Conservation (phyloP, 2,888 invertebrate species). For the Eustalomyia histrio region DNA sequence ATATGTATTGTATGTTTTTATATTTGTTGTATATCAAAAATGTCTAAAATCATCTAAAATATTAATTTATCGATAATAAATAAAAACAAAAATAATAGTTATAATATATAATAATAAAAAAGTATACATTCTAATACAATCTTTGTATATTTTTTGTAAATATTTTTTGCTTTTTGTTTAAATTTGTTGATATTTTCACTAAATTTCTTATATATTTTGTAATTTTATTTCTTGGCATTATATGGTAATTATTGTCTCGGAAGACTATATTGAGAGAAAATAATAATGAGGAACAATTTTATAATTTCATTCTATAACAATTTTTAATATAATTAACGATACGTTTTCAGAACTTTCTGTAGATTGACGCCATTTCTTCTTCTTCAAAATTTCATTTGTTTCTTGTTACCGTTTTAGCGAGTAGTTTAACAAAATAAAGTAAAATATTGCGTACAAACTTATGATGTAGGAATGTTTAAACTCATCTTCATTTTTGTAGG, state of each 20-base stretch:
- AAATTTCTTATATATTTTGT: slow-evolving; percentile 21
- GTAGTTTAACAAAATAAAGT: slow-evolving; percentile 9
- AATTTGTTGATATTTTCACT: slow-evolving; percentile 35
- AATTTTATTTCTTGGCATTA: slow-evolving; percentile 65
- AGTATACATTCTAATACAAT: slow-evolving; percentile 33
- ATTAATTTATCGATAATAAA: slow-evolving; percentile 19
- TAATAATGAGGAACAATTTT: slow-evolving; percentile 29
- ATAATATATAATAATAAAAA: background rate
- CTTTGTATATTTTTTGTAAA: slow-evolving; percentile 23
- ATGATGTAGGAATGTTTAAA: slow-evolving; percentile 51
- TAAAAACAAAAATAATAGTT: background rate
- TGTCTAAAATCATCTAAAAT: slow-evolving; percentile 35
- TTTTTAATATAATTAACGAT: background rate
- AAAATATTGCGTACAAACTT: slow-evolving; percentile 41
- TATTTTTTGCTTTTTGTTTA: slow-evolving; percentile 13
- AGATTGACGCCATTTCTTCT: slow-evolving; percentile 35
- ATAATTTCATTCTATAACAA: slow-evolving; percentile 22
- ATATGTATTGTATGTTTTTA: background rate
- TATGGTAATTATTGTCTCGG: slow-evolving; percentile 76
- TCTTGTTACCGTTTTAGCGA: slow-evolving; percentile 8
- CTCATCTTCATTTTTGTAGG: slow-evolving; percentile 29
- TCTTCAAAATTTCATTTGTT: background rate
- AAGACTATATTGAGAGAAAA: slow-evolving; percentile 70
- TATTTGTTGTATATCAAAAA: slow-evolving; percentile 17
- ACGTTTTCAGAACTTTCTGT: background rate